Evolutionary conservation across 2,113 vertebrate genomes (phyloP), one percentile per base, ranked within the genome.

Genomic region (Burhinus oedicnemus): DNA sequence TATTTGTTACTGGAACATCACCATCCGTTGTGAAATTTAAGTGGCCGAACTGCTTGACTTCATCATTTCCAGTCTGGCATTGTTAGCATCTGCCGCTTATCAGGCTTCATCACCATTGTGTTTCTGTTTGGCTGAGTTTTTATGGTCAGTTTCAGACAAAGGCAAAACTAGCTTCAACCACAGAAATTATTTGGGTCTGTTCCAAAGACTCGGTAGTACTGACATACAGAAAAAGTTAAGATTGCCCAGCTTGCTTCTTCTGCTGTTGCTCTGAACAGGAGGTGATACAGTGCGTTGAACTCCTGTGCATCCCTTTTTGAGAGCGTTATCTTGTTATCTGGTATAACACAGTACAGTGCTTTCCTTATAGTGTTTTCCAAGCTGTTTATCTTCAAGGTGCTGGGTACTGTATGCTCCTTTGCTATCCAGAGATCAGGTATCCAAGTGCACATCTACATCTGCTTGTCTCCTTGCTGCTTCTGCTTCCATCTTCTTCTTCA

Each of bases 401-500:
- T 75, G 92, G 87, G 83, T 92, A 97, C 97, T 97, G 96, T 97
- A 97, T 98, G 96, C 96, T 98, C 75, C 91, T 95, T 97, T 96
- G 97, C 94, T 97, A 98, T 98, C 97, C 98, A 98, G 96, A 97
- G 93, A 86, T 96, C 94, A 98, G 94, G 96, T 98, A 78, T 97
- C 94, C 94, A 95, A 96, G 89, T 82, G 93, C 96, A 97, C 91
- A 94, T 93, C 95, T 94, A 86, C 98, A 97, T 98, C 83, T 94
- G 97, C 96, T 95, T 97, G 95, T 98, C 82, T 93, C 97, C 94
- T 97, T 96, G 93, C 96, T 85, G 97, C 96, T 98, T 97, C 89
- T 98, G 97, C 97, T 94, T 97, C 95, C 97, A 98, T 97, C 97
- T 97, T 98, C 95, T 87, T 97, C 97, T 96, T 98, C 98, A 98